Evolutionary conservation across 2,797 vertebrate genomes (phyloP).

Genomic region (Chelon auratus): DNA sequence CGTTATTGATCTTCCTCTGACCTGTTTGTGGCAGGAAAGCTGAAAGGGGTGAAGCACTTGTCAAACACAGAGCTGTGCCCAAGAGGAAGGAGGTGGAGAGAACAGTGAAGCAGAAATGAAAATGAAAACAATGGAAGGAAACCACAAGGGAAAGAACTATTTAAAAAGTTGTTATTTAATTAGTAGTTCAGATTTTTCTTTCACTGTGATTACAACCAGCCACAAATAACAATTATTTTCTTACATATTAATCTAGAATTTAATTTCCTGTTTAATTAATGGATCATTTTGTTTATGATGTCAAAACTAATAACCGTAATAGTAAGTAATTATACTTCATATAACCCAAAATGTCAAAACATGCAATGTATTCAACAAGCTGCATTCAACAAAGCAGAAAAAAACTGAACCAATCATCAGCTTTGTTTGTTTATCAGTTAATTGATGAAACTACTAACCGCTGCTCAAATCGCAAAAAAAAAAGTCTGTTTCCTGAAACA

Average conservation of each 20-base stretch:
- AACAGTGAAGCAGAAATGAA: conserved; percentile 32
- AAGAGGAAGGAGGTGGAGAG: conserved; percentile 41
- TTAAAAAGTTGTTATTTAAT: not conserved
- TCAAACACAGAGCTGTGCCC: conserved; percentile 63
- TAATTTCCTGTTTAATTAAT: not conserved
- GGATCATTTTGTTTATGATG: not conserved
- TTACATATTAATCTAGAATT: not conserved
- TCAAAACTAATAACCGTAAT: not conserved
- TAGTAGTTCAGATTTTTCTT: not conserved
- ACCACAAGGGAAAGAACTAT: not conserved
- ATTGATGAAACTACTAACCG: not conserved
- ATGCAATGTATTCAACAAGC: not conserved
- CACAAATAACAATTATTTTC: not conserved
- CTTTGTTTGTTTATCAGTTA: not conserved
- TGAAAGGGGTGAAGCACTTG: conserved; percentile 69
- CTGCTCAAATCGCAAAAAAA: not conserved
- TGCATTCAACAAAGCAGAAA: not conserved
- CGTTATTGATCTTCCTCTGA: conserved; percentile 79
- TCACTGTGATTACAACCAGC: not conserved
- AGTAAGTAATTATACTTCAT: not conserved
- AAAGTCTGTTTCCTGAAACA: not conserved
- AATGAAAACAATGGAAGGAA: conserved; percentile 17
- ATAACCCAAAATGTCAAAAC: not conserved
- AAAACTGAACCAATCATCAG: not conserved
- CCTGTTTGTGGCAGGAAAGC: conserved; percentile 79